Percentiles rank a stretch among this genome's conserved stretches.
These are phyloP conservation scores for Myrmophylax atrothorax DNA, from an alignment of 2,113 vertebrate species.

Conservation along the genomic window DNA sequence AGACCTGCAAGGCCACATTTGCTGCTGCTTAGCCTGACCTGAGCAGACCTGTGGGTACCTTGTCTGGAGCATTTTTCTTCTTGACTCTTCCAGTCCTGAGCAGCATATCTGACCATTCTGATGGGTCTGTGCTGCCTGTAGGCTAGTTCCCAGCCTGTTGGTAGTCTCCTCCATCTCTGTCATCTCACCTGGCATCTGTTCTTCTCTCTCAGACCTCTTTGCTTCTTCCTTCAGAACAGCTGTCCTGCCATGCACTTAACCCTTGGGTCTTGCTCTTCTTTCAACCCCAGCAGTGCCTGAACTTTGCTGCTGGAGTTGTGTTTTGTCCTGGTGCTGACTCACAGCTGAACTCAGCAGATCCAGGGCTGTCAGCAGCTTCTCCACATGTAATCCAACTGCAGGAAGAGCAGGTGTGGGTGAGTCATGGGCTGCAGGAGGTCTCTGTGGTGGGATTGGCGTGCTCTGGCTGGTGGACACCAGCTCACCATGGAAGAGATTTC, in stretches of 20 bases:
- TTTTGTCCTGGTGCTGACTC: background rate
- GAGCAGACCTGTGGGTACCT: background rate
- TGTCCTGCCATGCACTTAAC: background rate
- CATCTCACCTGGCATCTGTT: background rate
- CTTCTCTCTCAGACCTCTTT: background rate
- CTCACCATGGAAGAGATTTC: background rate
- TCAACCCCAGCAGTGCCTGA: background rate
- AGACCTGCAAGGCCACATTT: slow-evolving; percentile 4
- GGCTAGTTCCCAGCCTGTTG: background rate
- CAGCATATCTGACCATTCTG: background rate
- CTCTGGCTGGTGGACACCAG: background rate
- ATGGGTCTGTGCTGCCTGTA: background rate
- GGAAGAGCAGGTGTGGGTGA: background rate
- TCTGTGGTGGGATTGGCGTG: background rate
- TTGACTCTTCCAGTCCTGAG: background rate
- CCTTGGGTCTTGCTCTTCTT: background rate
- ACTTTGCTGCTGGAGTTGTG: background rate
- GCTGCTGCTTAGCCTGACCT: background rate
- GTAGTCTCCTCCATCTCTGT: background rate
- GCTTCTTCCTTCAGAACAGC: background rate
- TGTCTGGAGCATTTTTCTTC: background rate
- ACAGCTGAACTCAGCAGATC: background rate
- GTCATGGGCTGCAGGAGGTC: background rate
- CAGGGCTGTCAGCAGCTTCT: background rate
- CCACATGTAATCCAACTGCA: rapidly evolving